A percentile compares a stretch with the other conserved stretches of the same genome.
Conservation (phyloP, 2,888 invertebrate genomes). For the Portevinia maculata region DNA sequence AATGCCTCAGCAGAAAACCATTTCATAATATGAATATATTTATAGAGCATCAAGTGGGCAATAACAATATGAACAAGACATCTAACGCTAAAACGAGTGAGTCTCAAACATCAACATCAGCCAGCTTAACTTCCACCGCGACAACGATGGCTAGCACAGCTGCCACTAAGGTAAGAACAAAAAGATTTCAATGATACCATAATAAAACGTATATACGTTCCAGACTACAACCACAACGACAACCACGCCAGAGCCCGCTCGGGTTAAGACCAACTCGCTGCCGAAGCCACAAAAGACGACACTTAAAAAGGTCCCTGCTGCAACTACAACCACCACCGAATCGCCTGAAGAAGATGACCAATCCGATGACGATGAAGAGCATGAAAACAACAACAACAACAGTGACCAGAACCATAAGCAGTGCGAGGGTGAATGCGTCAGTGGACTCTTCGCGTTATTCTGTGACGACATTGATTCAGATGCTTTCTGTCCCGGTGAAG, state of each 20-base stretch:
- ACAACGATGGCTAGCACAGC: conserved; percentile 68
- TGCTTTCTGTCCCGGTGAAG: conserved; percentile 89
- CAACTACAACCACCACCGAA: conserved; percentile 64
- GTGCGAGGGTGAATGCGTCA: conserved; percentile 93
- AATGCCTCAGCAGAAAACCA: conserved; percentile 63
- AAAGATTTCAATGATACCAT: not conserved
- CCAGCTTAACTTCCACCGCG: conserved; percentile 33
- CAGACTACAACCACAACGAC: conserved; percentile 76
- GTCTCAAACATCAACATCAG: conserved; percentile 50
- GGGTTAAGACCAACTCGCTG: conserved; percentile 78
- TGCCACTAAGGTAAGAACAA: conserved; percentile 66
- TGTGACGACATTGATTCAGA: conserved; percentile 93
- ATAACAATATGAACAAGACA: conserved; percentile 67
- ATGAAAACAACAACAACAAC: conserved; percentile 51
- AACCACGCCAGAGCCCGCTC: conserved; percentile 78
- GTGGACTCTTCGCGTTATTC: conserved; percentile 91
- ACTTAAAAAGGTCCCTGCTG: conserved; percentile 47
- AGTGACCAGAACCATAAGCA: conserved; percentile 83
- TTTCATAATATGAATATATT: conserved; percentile 8
- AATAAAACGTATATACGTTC: not conserved
- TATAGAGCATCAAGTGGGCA: conserved; percentile 80
- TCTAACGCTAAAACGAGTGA: conserved; percentile 83
- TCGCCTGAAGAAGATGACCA: conserved; percentile 75
- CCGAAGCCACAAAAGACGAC: conserved; percentile 78
- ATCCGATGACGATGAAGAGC: conserved; percentile 77